phyloP scores from a whole-genome alignment of 2,797 vertebrate species.

The Galago senegalensis region DNA sequence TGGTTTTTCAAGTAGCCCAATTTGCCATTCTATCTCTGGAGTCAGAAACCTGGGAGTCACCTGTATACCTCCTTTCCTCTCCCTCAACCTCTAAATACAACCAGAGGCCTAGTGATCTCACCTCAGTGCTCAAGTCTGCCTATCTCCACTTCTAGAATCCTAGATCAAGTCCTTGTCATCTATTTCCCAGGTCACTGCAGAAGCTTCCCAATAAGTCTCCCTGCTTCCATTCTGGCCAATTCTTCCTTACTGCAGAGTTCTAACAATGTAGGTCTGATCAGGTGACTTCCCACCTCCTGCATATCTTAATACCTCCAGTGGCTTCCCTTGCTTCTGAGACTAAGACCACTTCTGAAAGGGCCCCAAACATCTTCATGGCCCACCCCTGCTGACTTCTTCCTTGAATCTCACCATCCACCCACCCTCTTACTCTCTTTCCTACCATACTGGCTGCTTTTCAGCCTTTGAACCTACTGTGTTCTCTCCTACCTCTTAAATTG shows the following conservation, averaged over 20 bases:
- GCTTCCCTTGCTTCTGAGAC: slow-evolving; percentile 38
- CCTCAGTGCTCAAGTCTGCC: neutral
- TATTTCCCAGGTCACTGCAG: neutral
- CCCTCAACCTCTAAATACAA: neutral
- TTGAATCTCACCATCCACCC: neutral
- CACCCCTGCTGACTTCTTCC: neutral
- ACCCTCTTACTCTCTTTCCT: neutral
- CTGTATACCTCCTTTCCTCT: neutral
- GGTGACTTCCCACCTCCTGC: neutral
- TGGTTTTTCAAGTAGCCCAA: neutral
- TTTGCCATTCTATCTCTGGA: neutral
- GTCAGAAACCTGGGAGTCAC: neutral
- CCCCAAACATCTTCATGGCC: neutral
- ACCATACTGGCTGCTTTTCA: neutral
- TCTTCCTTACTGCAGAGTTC: neutral
- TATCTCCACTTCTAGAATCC: neutral
- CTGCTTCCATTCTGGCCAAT: neutral
- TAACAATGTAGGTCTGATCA: slow-evolving; percentile 26
- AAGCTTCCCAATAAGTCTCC: neutral
- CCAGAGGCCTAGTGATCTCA: neutral
- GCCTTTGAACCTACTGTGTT: neutral
- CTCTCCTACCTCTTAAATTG: neutral
- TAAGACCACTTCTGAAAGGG: slow-evolving; percentile 44
- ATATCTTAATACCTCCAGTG: neutral
- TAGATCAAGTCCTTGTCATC: neutral